Base-by-base conservation (phyloP, 2,113 vertebrate species). In the Peromyscus leucopus region DNA sequence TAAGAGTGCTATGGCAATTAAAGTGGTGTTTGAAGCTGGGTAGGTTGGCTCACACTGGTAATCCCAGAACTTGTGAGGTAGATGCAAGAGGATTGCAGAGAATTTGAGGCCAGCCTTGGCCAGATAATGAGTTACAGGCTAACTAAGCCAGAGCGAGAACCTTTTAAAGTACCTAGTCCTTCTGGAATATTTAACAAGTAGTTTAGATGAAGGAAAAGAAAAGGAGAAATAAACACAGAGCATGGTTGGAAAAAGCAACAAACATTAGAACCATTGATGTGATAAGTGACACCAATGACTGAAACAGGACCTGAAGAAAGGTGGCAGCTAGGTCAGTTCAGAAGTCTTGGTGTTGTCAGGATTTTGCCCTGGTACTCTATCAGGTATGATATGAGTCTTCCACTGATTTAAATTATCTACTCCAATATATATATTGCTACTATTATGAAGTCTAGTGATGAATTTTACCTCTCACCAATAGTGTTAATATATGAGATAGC, bases 161-260 rank as follows among this genome's bases (percentile, higher is more conserved):
- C 15, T 65, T 4, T 65, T 19, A 82, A 95, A 92, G 36, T 3
- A 51, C 8, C 1, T 82, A 69, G 22, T 11, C 1, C 0, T 89
- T 71, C 48, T 63, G 17, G 31, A 90, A 90, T 82, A 91, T 17
- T 67, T 63, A 79, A 21, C 57, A 69, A 76, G 39, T 91, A 36
- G 2, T 61, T 71, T 93, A 2, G 4, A 71, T 42, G 89, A 82
- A 4, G 24, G 94, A 80, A 33, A 19, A 2, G 31, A 36, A 80
- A 39, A 51, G 83, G 7, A 31, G 5, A 16, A 17, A 24, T n/a
- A 61, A 8, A 90, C 59, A 90, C 10, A 90, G 19, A 78, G 17
- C 4, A 75, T 76, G 7, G 71, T 36, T 3, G 3, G 61, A 80
- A 13, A 28, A 87, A 36, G 28, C 15, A 36, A 67, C 1, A 69